Evolutionary conservation across 23 tunicate genomes (phyloP).

Genomic region (Diplosoma virens): DNA sequence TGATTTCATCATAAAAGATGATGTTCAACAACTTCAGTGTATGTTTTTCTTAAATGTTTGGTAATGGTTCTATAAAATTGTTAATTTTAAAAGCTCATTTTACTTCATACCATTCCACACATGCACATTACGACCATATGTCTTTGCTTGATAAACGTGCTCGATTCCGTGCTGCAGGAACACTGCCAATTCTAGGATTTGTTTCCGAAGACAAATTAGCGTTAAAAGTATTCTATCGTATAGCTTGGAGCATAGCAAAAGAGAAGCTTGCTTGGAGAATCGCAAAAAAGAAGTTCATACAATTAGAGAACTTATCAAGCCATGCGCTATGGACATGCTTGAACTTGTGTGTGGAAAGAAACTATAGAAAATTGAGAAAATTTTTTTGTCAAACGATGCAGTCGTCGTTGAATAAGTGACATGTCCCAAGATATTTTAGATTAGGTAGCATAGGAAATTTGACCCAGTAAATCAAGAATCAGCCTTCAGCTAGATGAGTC

Average conservation of each 20-base stretch:
- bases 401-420: neutral
- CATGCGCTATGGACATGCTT: slow-evolving; percentile 19
- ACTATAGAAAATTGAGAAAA: slow-evolving; percentile 14
- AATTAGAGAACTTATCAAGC: no score
- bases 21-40: slow-evolving; percentile 17
- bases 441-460: neutral
- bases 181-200: neutral
- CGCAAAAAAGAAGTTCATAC: no score
- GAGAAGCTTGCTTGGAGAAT: no score
- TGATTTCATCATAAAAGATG: slow-evolving; percentile 10
- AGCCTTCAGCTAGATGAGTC: no score
- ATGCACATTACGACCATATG: no score
- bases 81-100: no score
- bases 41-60: no score
- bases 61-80: no score
- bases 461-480: no score
- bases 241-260: neutral
- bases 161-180: slow-evolving; percentile 42
- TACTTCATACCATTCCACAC: no score
- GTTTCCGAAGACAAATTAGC: slow-evolving; percentile 29
- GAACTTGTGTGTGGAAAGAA: slow-evolving; percentile 5
- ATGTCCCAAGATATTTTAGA: no score
- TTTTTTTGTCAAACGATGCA: slow-evolving; percentile 31
- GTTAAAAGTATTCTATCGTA: neutral
- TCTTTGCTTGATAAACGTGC: slow-evolving; percentile 29